Percentiles rank a stretch among this genome's conserved stretches.
Conservation (phyloP, 2,888 invertebrate genomes). For the Drosophila leonis region DNA sequence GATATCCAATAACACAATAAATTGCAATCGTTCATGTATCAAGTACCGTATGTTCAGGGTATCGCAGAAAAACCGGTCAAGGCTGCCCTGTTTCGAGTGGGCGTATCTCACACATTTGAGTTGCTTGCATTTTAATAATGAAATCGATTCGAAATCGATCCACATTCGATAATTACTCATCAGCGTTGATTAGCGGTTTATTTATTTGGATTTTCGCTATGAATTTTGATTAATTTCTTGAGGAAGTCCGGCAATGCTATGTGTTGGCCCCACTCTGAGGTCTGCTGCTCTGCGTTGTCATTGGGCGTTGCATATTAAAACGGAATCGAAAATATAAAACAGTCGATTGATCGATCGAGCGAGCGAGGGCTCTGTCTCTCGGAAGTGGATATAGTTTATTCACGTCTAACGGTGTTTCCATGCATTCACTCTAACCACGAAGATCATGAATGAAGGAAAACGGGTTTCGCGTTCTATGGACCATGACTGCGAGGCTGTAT, state of each 20-base stretch:
- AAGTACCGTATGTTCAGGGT: constrained; percentile 1
- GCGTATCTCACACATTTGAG: neutral
- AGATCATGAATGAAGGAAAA: constrained; percentile 61
- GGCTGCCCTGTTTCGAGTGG: constrained; percentile 2
- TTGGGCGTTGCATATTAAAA: constrained; percentile 58
- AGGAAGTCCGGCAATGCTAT: constrained; percentile 60
- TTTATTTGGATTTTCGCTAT: constrained; percentile 13
- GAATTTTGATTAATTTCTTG: constrained; percentile 59
- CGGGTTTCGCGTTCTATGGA: constrained; percentile 60
- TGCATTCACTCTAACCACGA: constrained; percentile 13
- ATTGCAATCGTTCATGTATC: neutral
- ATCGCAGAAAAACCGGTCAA: constrained; percentile 3
- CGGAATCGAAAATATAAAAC: constrained; percentile 44
- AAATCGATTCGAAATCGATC: constrained; percentile 5
- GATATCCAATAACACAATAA: neutral
- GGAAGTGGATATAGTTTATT: constrained; percentile 69
- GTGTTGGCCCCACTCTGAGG: constrained; percentile 34
- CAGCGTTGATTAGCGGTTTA: constrained; percentile 9
- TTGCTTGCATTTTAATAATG: neutral
- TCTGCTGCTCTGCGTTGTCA: constrained; percentile 36
- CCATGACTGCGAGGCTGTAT: constrained; percentile 31
- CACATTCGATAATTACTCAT: constrained; percentile 7
- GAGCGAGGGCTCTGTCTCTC: constrained; percentile 39
- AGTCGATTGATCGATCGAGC: constrained; percentile 24
- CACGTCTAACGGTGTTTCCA: constrained; percentile 70